Conservation (phyloP, 2,797 vertebrate genomes). For the Macrochelys suwanniensis region DNA sequence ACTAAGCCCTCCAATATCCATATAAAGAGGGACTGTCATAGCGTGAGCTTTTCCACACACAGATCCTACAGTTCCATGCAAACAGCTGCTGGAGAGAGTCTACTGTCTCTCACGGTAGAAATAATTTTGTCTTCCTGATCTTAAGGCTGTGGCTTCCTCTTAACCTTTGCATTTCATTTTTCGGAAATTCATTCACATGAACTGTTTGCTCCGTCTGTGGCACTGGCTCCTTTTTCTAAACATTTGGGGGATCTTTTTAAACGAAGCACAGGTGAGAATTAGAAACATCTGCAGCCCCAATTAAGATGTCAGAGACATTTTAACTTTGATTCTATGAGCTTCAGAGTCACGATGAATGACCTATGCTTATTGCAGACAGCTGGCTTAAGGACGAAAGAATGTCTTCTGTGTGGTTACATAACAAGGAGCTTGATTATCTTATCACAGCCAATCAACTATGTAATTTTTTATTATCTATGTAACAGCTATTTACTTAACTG, state of each 20-base stretch:
- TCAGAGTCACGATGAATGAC: neutral
- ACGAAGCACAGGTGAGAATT: neutral
- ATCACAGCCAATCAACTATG: neutral
- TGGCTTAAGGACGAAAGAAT: constrained; percentile 44
- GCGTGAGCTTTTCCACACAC: neutral
- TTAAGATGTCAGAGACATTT: constrained; percentile 10
- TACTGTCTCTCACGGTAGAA: constrained; percentile 7
- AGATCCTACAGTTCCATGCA: constrained; percentile 3
- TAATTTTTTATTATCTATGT: constrained; percentile 42
- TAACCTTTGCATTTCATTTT: neutral
- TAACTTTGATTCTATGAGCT: neutral
- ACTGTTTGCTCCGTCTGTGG: neutral
- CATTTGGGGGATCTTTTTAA: neutral
- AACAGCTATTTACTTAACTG: constrained; percentile 27
- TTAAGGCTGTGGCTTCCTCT: neutral
- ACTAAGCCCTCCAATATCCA: neutral
- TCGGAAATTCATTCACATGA: neutral
- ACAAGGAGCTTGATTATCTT: neutral
- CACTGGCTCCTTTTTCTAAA: neutral
- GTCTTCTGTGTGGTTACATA: constrained; percentile 35
- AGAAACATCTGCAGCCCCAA: neutral
- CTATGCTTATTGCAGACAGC: neutral
- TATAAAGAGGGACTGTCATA: constrained; percentile 9
- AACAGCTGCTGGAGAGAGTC: neutral
- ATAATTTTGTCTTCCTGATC: neutral